phyloP scores from a whole-genome alignment of 2,113 vertebrate species.

The Propithecus coquereli region DNA sequence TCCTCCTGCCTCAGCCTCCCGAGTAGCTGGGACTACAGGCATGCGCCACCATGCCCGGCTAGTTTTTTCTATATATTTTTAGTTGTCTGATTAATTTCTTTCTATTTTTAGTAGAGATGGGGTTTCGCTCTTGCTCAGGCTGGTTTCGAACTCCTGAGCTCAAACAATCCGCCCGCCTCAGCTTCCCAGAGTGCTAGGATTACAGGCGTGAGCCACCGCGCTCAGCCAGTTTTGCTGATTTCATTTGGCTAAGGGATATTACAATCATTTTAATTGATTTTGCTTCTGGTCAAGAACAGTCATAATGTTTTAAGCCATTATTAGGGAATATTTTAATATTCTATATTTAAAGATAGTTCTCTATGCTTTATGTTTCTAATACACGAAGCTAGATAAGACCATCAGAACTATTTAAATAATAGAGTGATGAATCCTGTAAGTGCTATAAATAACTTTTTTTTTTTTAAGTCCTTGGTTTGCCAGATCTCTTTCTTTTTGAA shows the following conservation, averaged over 20 bases:
- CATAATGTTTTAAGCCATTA: not conserved
- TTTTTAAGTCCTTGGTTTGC: not conserved
- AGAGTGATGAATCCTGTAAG: not conserved
- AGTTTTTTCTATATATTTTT: no score
- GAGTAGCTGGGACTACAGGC: no score
- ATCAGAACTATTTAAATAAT: not conserved
- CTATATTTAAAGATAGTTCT: not conserved
- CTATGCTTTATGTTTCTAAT: not conserved
- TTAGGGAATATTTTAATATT: conserved; percentile 33
- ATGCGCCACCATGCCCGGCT: no score
- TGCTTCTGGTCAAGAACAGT: conserved; percentile 27
- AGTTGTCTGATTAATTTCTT: no score
- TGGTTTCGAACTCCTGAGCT: no score
- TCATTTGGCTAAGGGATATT: conserved; percentile 44
- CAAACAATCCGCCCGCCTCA: no score
- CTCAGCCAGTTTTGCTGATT: conserved; percentile 1
- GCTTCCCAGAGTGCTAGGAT: no score
- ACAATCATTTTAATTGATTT: conserved; percentile 57
- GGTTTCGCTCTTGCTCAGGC: no score
- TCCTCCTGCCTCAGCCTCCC: no score
- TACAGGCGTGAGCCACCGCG: no score
- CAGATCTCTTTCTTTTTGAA: not conserved
- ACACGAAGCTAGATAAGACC: not conserved
- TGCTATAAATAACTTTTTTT: not conserved
- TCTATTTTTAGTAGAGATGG: no score